phyloP scores from a whole-genome alignment of 2,113 vertebrate genomes.

The Carassius gibelio region DNA sequence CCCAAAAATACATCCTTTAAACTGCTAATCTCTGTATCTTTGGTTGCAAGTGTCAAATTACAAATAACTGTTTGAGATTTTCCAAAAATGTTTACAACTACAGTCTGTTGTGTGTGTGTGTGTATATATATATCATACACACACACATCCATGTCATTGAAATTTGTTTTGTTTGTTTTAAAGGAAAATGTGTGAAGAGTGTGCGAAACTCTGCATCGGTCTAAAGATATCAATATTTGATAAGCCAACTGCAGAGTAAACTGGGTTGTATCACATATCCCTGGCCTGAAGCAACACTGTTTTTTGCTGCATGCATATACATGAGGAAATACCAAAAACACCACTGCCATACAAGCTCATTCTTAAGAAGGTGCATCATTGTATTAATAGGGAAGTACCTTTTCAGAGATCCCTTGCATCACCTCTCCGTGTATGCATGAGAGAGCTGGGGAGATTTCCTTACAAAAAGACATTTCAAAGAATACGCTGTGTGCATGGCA shows the following conservation, averaged over 20 bases:
- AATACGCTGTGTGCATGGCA: conserved; percentile 59
- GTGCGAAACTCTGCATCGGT: conserved; percentile 22
- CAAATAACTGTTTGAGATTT: background rate
- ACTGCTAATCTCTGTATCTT: background rate
- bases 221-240: conserved; percentile 64
- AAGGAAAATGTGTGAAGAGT: background rate
- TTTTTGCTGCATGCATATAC: background rate
- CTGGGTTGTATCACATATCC: conserved; percentile 54
- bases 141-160: too few species aligned
- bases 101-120: background rate
- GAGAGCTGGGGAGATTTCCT: conserved; percentile 35
- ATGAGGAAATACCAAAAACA: conserved; percentile 34
- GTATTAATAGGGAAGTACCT: conserved; percentile 49
- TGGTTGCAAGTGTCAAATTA: background rate
- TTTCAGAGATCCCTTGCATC: conserved; percentile 41
- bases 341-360: conserved; percentile 37
- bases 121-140: too few species aligned
- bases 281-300: conserved; percentile 28
- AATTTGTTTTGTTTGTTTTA: background rate
- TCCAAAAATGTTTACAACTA: background rate
- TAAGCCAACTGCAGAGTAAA: conserved; percentile 56
- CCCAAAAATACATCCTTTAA: background rate
- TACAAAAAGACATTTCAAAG: conserved; percentile 54
- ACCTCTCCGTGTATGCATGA: conserved; percentile 40
- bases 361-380: conserved; percentile 52